Conservation (phyloP, 2,113 vertebrate species). For the Mus pahari region DNA sequence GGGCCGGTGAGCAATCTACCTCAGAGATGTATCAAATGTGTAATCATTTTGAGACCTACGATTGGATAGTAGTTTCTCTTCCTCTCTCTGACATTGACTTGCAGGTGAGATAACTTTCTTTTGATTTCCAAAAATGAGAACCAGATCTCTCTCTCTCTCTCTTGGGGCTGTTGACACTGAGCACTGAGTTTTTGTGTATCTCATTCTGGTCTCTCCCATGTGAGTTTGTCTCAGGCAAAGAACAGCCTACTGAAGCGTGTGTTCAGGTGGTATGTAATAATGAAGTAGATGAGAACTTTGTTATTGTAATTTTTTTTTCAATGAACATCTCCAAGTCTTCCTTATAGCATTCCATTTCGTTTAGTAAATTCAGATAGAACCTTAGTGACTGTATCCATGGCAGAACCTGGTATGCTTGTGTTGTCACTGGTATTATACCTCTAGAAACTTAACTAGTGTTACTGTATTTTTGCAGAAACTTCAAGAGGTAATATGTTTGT, state of each 20-base stretch:
- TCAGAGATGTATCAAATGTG: background rate
- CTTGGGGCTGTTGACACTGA: background rate
- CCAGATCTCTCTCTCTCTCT: background rate
- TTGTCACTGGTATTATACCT: background rate
- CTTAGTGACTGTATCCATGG: background rate
- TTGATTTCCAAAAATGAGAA: background rate
- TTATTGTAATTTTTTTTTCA: background rate
- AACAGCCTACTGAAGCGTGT: background rate
- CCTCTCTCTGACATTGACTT: background rate
- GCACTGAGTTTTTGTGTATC: background rate
- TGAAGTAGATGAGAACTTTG: background rate
- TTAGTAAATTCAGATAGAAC: background rate
- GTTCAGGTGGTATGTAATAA: background rate
- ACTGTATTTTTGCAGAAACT: constrained; percentile 12
- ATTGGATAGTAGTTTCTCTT: background rate
- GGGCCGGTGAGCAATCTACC: background rate
- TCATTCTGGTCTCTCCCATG: background rate
- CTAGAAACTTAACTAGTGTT: background rate
- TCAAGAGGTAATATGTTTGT: background rate
- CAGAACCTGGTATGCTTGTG: background rate
- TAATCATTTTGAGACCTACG: background rate
- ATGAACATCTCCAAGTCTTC: background rate
- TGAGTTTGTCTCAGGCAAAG: background rate
- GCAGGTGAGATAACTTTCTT: background rate
- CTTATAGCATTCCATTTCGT: background rate